Evolutionary conservation across 92 coral and sea anemone species (phyloP).

Genomic region (Parazoanthus swiftii): DNA sequence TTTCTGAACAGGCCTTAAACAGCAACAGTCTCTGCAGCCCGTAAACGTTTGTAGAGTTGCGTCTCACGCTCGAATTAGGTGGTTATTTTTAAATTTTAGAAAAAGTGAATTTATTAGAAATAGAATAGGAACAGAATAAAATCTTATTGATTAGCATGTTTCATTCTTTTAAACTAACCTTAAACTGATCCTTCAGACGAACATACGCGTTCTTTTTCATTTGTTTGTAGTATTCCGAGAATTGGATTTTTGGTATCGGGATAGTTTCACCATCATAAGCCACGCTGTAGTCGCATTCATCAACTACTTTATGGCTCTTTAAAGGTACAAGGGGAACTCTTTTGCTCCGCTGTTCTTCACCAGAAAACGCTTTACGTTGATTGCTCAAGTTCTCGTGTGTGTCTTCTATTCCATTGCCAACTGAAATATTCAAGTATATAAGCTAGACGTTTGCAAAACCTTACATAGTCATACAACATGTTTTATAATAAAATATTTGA

Average conservation of each 20-base stretch:
- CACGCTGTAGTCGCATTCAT: constrained; percentile 53
- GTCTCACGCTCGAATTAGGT: no score
- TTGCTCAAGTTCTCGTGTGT: not conserved
- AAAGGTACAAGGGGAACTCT: constrained; percentile 18
- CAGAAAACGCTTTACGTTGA: not conserved
- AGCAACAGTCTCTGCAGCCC: no score
- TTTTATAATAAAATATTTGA: no score
- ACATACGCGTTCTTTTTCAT: constrained; percentile 32
- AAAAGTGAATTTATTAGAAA: no score
- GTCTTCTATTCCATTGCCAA: not conserved
- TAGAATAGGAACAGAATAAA: no score
- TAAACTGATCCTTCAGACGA: constrained; percentile 51
- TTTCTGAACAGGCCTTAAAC: no score
- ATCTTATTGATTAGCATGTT: not conserved
- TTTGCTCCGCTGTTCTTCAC: constrained; percentile 4
- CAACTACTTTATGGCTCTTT: not conserved
- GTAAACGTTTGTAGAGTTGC: no score
- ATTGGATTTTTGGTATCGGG: constrained; percentile 57
- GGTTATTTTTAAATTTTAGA: no score
- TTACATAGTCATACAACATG: no score
- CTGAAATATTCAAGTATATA: not conserved
- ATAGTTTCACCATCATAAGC: constrained; percentile 52
- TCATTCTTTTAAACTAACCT: constrained; percentile 36
- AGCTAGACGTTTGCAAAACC: no score
- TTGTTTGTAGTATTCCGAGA: constrained; percentile 52